Percentiles rank a stretch among this genome's conserved stretches.
phyloP scores from a whole-genome alignment of 2,797 vertebrate genomes.

The Cossypha dichroa region DNA sequence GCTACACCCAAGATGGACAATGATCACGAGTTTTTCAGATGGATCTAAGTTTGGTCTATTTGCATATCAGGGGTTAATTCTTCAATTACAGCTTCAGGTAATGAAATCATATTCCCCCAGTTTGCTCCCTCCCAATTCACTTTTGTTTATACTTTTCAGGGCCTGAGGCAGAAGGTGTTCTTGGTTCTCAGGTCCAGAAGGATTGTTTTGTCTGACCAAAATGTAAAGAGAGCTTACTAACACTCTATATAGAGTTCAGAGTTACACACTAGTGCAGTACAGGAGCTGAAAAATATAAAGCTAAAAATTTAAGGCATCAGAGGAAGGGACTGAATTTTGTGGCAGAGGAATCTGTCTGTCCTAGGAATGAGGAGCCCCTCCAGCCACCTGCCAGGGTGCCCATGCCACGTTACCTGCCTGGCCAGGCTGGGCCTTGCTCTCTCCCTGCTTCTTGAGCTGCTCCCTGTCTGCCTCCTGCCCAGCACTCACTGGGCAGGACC shows the following conservation, averaged over 20 bases:
- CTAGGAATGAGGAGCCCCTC: background rate
- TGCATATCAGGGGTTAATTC: background rate
- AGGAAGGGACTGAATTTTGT: background rate
- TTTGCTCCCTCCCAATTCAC: background rate
- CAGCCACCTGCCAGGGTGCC: background rate
- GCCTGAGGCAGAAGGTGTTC: background rate
- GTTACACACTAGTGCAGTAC: background rate
- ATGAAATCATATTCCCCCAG: background rate
- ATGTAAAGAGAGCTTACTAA: background rate
- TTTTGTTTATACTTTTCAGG: background rate
- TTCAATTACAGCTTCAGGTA: background rate
- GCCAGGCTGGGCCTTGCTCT: background rate
- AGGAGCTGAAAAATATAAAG: fast-evolving
- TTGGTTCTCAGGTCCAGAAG: background rate
- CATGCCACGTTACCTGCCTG: fast-evolving
- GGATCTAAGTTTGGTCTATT: background rate
- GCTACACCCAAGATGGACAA: background rate
- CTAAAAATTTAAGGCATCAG: background rate
- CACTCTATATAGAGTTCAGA: background rate
- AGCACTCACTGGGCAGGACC: background rate
- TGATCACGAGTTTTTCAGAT: background rate
- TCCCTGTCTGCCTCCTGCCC: background rate
- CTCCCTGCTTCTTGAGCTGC: background rate
- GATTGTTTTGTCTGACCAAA: background rate
- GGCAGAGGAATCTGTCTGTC: background rate